A percentile compares a stretch with the other conserved stretches of the same genome.
phyloP scores from a whole-genome alignment of 2,113 vertebrate genomes.

The Corydoras maculifer region DNA sequence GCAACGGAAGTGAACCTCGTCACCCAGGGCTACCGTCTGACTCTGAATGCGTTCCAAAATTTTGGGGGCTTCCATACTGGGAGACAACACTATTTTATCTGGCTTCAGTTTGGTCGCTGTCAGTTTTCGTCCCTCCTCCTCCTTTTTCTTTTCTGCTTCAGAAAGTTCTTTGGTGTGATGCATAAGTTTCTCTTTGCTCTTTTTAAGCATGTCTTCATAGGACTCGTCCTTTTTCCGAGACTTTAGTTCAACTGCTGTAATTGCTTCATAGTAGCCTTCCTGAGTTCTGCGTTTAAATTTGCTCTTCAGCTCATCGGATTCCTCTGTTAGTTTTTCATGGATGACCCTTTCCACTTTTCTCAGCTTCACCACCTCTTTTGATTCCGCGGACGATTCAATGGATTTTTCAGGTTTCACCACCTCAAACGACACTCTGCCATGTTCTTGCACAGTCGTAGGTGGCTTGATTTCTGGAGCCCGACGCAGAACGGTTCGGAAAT shows the following conservation, averaged over 20 bases:
- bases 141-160: constrained; percentile 84
- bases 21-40: constrained; percentile 80
- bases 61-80: constrained; percentile 95
- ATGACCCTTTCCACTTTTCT: constrained; percentile 85
- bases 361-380: constrained; percentile 84
- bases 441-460: constrained; percentile 58
- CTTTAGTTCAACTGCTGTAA: constrained; percentile 93
- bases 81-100: constrained; percentile 82
- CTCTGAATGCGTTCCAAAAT: constrained; percentile 92
- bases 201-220: constrained; percentile 68
- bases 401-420: constrained; percentile 82
- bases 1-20: constrained; percentile 84
- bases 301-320: constrained; percentile 87
- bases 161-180: constrained; percentile 83
- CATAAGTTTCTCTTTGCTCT: constrained; percentile 92
- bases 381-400: constrained; percentile 60
- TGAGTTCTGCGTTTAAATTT: constrained; percentile 97
- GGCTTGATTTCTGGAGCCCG: constrained; percentile 81
- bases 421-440: constrained; percentile 80
- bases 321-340: constrained; percentile 83
- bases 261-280: constrained; percentile 96
- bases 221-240: constrained; percentile 75
- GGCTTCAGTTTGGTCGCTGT: constrained; percentile 80
- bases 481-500: constrained; percentile 87
- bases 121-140: constrained; percentile 75